Conservation (phyloP, 2,888 invertebrate species). For the Mycogona germanica region DNA sequence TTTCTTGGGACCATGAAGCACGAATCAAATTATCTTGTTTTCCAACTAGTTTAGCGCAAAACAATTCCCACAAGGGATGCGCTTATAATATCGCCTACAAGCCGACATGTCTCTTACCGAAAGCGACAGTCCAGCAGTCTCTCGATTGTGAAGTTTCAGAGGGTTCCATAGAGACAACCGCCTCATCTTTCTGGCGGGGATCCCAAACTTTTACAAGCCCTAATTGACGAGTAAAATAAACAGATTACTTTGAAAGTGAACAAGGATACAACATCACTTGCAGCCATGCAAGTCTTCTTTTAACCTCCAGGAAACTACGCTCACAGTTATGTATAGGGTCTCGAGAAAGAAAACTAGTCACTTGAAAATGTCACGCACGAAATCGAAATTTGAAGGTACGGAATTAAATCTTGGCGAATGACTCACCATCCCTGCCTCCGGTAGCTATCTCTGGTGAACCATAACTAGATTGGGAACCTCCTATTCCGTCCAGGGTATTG, state of each 20-base stretch:
- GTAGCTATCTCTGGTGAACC: slow-evolving; percentile 94
- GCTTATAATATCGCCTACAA: background rate
- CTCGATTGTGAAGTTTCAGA: slow-evolving; percentile 52
- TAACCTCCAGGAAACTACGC: too few species aligned
- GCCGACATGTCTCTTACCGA: slow-evolving; percentile 53
- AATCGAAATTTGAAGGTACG: background rate
- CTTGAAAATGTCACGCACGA: too few species aligned
- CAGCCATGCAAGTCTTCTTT: too few species aligned
- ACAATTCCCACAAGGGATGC: too few species aligned
- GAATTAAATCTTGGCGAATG: too few species aligned
- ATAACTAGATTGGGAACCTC: slow-evolving; percentile 55
- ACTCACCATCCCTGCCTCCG: slow-evolving; percentile 87
- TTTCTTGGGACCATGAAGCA: background rate
- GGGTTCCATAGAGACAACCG: slow-evolving; percentile 82
- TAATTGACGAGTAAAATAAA: too few species aligned
- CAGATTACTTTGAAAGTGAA: too few species aligned
- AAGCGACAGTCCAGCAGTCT: slow-evolving; percentile 90
- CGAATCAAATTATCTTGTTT: too few species aligned
- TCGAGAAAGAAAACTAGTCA: too few species aligned
- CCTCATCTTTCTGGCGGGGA: slow-evolving; percentile 70
- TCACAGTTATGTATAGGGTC: too few species aligned
- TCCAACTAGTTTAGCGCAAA: too few species aligned
- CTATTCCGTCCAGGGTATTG: slow-evolving; percentile 82
- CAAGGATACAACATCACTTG: slow-evolving; percentile 10
- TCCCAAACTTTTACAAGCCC: slow-evolving; percentile 92